Conservation (phyloP, 2,113 vertebrate species). For the Etia nguti region DNA sequence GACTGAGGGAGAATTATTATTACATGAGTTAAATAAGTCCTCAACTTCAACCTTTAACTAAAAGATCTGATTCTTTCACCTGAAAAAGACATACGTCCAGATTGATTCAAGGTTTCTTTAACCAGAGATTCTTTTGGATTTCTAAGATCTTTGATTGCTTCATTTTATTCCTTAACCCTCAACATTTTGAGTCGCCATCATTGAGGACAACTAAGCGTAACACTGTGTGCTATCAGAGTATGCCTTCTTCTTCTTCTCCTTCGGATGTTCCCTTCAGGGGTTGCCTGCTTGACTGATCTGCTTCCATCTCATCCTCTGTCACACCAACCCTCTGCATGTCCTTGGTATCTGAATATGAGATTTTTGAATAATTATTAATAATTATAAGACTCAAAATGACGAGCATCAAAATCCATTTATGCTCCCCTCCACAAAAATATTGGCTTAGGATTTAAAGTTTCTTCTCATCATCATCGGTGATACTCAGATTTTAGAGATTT, state of each 20-base stretch:
- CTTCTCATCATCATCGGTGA: not conserved
- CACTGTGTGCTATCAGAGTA: not conserved
- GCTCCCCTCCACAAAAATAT: not conserved
- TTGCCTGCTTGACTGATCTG: not conserved
- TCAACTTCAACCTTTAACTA: not conserved
- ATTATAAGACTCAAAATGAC: not conserved
- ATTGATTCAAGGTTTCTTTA: not conserved
- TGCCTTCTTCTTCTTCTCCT: not conserved
- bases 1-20: not conserved
- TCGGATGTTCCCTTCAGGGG: not conserved
- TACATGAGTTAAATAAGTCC: not conserved
- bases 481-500: not conserved
- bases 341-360: not conserved
- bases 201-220: not conserved
- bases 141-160: not conserved
- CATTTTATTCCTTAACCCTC: not conserved
- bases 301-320: not conserved
- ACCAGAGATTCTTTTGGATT: not conserved
- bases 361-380: not conserved
- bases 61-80: not conserved
- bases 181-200: not conserved
- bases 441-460: not conserved
- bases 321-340: not conserved
- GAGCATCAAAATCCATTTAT: fast-evolving
- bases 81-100: fast-evolving